These are phyloP conservation scores for Drosophila colorata DNA, from an alignment of 2,888 invertebrate species.

Conservation along the genomic window DNA sequence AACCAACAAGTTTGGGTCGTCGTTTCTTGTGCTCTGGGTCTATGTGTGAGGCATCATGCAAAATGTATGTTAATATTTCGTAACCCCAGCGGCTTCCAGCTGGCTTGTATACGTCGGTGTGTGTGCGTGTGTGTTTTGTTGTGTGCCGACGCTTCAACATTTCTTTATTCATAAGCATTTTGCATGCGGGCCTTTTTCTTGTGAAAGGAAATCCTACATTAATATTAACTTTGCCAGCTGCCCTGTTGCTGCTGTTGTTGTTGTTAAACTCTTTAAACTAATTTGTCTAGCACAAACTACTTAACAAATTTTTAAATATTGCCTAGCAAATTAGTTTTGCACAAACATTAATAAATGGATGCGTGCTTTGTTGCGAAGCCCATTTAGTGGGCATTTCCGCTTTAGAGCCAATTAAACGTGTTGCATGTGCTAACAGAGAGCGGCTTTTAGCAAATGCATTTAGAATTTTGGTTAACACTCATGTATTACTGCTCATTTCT, in stretches of 20 bases:
- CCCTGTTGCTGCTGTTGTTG: conserved; percentile 9
- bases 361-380: conserved; percentile 1
- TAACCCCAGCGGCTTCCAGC: conserved; percentile 18
- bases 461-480: conserved; percentile 35
- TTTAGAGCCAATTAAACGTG: conserved; percentile 28
- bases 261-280: conserved; percentile 18
- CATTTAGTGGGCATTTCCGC: conserved; percentile 38
- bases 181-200: conserved; percentile 22
- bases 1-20: conserved; percentile 51
- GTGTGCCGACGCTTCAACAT: conserved; percentile 26
- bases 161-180: conserved; percentile 67
- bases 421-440: not conserved
- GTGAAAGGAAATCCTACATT: conserved; percentile 59
- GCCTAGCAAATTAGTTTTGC: conserved; percentile 48
- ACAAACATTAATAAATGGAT: conserved; percentile 19
- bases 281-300: conserved; percentile 51
- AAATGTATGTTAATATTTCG: conserved; percentile 54
- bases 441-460: conserved; percentile 40
- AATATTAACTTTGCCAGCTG: conserved; percentile 55
- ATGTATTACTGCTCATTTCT: conserved; percentile 33
- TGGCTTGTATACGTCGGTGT: conserved; percentile 1
- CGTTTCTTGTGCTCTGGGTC: conserved; percentile 37
- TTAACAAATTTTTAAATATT: conserved; percentile 57
- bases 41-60: conserved; percentile 34
- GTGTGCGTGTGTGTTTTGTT: conserved; percentile 12